These are phyloP conservation scores for Paramormyrops hopkinsi DNA, from an alignment of 2,797 vertebrate genomes.

Conservation along the genomic window DNA sequence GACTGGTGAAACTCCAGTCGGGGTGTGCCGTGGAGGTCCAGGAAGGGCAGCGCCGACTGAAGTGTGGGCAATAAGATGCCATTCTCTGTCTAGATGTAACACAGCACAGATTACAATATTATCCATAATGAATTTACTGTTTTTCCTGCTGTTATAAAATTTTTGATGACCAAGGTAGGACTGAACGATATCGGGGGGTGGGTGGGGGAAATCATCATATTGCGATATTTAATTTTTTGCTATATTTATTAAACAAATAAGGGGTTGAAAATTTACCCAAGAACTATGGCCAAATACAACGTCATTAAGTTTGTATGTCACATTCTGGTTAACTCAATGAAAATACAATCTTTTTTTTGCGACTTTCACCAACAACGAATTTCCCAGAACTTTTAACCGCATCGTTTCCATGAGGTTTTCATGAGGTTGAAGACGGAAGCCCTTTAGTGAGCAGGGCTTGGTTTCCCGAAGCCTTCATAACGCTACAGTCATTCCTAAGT, in stretches of 20 bases:
- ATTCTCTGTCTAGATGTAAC: conserved; percentile 76
- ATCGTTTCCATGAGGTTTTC: not conserved
- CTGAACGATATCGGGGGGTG: not conserved
- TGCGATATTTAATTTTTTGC: not conserved
- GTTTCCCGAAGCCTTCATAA: not conserved
- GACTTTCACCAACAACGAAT: not conserved
- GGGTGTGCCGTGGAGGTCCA: conserved; percentile 92
- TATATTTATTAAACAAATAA: not conserved
- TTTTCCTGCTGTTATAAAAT: not conserved
- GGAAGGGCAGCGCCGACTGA: conserved; percentile 90
- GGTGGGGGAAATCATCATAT: not conserved
- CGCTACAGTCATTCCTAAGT: not conserved
- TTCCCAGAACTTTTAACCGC: not conserved
- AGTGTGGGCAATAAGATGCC: conserved; percentile 91
- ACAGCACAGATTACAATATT: not conserved
- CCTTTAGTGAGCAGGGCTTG: not conserved
- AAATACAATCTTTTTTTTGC: not conserved
- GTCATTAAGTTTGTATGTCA: not conserved
- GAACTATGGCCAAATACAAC: not conserved
- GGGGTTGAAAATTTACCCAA: not conserved
- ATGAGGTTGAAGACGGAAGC: not conserved
- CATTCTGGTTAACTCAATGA: not conserved
- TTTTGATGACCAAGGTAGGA: not conserved
- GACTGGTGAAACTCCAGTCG: conserved; percentile 98
- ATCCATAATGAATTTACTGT: not conserved